Conservation (phyloP, 37 sponge, comb jelly and placozoan genomes). For the Hormiphora californensis region DNA sequence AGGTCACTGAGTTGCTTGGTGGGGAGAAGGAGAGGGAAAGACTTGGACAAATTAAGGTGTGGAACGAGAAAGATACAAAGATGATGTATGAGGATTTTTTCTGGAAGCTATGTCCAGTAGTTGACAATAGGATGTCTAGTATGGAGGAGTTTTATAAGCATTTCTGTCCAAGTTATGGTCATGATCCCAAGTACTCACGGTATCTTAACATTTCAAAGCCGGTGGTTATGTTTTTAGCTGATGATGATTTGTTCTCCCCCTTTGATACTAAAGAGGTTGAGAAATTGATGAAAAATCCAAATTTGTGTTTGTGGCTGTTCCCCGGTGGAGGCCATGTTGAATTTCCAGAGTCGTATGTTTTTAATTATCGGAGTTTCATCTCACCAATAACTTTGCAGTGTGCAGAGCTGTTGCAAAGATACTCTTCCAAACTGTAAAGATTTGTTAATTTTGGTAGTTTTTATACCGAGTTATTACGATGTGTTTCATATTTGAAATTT, state of each 20-base stretch:
- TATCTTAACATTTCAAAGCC: constrained; percentile 8
- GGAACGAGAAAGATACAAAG: background rate
- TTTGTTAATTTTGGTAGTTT: too few species aligned
- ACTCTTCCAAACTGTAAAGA: too few species aligned
- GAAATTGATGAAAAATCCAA: background rate
- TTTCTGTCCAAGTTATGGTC: background rate
- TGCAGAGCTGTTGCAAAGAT: background rate
- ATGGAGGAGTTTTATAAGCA: background rate
- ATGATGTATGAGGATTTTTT: background rate
- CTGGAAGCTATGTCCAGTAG: background rate
- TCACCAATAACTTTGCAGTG: background rate
- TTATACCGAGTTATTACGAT: too few species aligned
- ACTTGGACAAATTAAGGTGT: background rate
- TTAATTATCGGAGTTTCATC: background rate
- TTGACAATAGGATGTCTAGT: background rate
- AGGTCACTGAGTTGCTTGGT: background rate
- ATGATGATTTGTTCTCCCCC: constrained; percentile 26
- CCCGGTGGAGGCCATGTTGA: constrained; percentile 6
- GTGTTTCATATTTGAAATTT: too few species aligned
- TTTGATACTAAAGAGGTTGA: constrained; percentile 6
- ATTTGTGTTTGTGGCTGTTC: constrained; percentile 43
- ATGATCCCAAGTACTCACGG: background rate
- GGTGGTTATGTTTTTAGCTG: background rate
- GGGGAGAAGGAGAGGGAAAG: background rate
- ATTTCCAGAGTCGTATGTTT: background rate